Conservation (phyloP, 2,888 invertebrate species). For the Periphyllus acericola region DNA sequence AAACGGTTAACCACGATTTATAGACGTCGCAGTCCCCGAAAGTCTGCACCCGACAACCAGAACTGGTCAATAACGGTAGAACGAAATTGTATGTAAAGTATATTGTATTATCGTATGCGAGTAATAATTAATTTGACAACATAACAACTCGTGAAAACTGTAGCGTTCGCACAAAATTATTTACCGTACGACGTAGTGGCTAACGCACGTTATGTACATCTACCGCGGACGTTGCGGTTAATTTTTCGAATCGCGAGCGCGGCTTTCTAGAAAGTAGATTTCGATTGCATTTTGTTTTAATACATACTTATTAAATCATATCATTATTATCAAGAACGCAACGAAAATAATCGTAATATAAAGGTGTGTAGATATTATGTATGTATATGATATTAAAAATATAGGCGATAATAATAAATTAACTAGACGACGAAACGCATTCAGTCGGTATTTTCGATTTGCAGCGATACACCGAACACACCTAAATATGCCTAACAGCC, state of each 20-base stretch:
- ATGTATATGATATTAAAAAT: no score
- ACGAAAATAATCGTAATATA: background rate
- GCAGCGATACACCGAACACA: background rate
- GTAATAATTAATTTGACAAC: no score
- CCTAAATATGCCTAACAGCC: background rate
- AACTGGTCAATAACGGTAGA: no score
- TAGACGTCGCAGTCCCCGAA: no score
- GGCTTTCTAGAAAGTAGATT: background rate
- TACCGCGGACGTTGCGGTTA: background rate
- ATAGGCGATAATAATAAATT: background rate
- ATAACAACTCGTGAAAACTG: no score
- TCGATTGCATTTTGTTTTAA: background rate
- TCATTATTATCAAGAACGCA: background rate
- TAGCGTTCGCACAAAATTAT: no score
- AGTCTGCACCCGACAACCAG: no score
- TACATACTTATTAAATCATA: background rate
- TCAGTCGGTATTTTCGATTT: background rate
- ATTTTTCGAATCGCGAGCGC: background rate
- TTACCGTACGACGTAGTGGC: background rate
- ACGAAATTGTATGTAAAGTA: no score
- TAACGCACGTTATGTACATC: background rate
- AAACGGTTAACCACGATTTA: no score
- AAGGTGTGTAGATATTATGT: background rate
- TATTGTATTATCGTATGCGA: no score
- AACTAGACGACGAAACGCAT: background rate